Percentiles rank a stretch among this genome's conserved stretches.
phyloP scores from a whole-genome alignment of 2,797 vertebrate genomes.

The Pangasius krempfi region DNA sequence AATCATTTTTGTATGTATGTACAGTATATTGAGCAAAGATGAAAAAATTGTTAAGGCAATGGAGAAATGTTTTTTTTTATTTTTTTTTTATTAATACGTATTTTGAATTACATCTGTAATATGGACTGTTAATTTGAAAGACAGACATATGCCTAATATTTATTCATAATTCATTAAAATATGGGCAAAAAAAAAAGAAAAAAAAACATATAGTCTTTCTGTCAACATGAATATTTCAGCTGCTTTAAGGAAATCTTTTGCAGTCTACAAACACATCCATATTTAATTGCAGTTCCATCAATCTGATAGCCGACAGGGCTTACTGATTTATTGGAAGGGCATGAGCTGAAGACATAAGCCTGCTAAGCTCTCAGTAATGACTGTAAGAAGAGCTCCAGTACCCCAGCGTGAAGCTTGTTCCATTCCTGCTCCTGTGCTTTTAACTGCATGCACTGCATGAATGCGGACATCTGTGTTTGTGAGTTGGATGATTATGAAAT shows the following conservation, averaged over 20 bases:
- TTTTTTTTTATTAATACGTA: not conserved
- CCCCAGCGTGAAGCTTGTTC: conserved; percentile 42
- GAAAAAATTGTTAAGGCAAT: not conserved
- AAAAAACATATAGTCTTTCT: not conserved
- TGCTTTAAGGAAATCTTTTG: conserved; percentile 2
- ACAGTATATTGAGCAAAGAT: not conserved
- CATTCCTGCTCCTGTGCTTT: conserved; percentile 20
- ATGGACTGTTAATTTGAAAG: not conserved
- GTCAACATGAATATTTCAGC: conserved; percentile 14
- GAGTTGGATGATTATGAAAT: not conserved
- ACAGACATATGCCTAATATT: too few species aligned
- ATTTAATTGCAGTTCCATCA: conserved; percentile 10
- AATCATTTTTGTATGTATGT: not conserved
- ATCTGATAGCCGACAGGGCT: not conserved
- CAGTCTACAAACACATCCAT: conserved; percentile 2
- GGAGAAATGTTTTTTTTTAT: not conserved
- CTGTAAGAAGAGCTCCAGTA: conserved; percentile 13
- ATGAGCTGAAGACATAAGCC: conserved; percentile 11
- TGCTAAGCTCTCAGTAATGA: conserved; percentile 19
- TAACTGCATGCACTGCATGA: conserved; percentile 42
- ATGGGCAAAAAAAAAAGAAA: too few species aligned
- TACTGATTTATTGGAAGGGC: conserved; percentile 26
- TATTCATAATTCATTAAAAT: too few species aligned
- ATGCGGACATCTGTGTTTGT: conserved; percentile 40
- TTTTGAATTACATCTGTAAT: not conserved